Conservation (phyloP, 64 coral and sea anemone genomes). For the Dendronephthya gigantea region DNA sequence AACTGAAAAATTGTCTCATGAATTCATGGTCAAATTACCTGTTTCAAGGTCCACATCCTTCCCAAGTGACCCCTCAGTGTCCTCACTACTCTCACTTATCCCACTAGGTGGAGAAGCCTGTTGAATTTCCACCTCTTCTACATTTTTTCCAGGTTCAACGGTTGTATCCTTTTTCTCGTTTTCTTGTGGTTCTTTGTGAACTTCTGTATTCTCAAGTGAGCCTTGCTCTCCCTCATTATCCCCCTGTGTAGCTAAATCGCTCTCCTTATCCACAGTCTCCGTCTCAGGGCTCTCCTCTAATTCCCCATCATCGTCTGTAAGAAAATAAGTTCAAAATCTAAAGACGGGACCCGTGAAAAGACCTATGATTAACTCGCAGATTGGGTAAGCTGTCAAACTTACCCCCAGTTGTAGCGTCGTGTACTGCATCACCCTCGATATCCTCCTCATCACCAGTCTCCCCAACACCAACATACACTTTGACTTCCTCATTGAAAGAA, state of each 20-base stretch:
- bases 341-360: background rate
- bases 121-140: background rate
- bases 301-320: no score
- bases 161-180: no score
- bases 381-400: no score
- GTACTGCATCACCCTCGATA: background rate
- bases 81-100: background rate
- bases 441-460: constrained; percentile 22
- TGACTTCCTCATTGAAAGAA: constrained; percentile 12
- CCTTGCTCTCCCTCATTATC: background rate
- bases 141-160: background rate
- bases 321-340: no score
- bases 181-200: no score
- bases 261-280: background rate
- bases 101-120: background rate
- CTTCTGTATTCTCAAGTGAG: no score
- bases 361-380: no score
- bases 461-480: background rate
- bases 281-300: no score
- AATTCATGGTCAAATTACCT: background rate
- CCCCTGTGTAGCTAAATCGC: background rate
- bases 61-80: background rate
- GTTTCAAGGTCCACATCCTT: background rate
- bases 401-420: background rate
- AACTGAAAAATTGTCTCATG: no score